Evolutionary conservation across 2,888 invertebrate species (phyloP), one percentile per base, ranked within the genome.

Genomic region (Caenorhabditis sp.): DNA sequence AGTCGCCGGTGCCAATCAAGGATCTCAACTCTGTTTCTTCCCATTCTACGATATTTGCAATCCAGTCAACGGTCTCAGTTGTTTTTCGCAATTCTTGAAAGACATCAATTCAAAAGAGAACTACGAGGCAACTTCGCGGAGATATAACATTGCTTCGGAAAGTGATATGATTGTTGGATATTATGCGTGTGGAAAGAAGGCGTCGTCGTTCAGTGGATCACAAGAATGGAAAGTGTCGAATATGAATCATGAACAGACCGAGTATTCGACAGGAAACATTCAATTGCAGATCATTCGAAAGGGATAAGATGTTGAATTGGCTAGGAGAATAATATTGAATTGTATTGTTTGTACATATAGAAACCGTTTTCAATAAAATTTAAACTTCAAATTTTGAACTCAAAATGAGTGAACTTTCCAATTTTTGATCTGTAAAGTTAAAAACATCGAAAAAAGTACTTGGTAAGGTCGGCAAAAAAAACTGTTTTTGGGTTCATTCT

Each of bases 31-130:
- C 27, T 85, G 84, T 51, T 54, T 73, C 17, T 36, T 81, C 26
- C 81, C 84, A 0, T 70, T 79, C 36, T 68, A 75, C 19, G 81
- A 79, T n/a, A 76, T 78, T 24, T 85, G 85, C 62, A 84, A 82
- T 58, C 49, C 67, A 37, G 62, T 72, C 57, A 84, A 80, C 58
- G 84, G 84, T 27, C 74, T 84, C 60, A 55, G 24, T n/a, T 85
- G 85, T 57, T 65, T 43, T 3, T 83, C 82, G 5, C 19, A 54
- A 8, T 85, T 77, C 68, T 53, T 86, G 12, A 64, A 63, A 17
- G 82, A 85, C 66, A 81, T 86, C 62, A 85, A 85, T 61, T 31
- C 57, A 17, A 58, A 36, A 10, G n/a, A 31, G 19, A 36, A 31
- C 1, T 58, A 58, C 14, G 57, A 58, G 17, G 57, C 57, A 19